Percentiles rank a stretch among this genome's conserved stretches.
phyloP scores from a whole-genome alignment of 1,140 invertebrate species.

The Drosophila repleta region DNA sequence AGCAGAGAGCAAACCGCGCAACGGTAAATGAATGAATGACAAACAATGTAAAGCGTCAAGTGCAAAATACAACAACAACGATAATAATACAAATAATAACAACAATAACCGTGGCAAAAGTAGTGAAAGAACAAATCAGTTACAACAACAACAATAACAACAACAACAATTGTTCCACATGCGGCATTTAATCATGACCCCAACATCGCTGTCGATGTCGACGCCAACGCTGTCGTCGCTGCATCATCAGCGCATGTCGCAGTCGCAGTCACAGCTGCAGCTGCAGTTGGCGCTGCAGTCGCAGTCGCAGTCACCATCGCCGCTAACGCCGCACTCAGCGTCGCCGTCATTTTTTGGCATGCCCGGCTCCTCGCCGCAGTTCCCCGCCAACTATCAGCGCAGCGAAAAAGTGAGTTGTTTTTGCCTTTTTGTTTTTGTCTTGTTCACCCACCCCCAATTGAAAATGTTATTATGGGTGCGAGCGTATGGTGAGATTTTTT shows the following conservation, averaged over 20 bases:
- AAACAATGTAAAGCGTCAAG: slow-evolving; percentile 49
- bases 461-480: no score
- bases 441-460: no score
- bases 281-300: slow-evolving; percentile 18
- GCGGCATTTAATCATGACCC: slow-evolving; percentile 81
- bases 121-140: slow-evolving; percentile 51
- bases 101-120: slow-evolving; percentile 31
- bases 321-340: slow-evolving; percentile 56
- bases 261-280: slow-evolving; percentile 56
- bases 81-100: neutral
- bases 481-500: no score
- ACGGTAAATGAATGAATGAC: slow-evolving; percentile 36
- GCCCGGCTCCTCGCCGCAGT: slow-evolving; percentile 56
- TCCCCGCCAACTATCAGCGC: slow-evolving; percentile 80
- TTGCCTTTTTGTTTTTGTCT: neutral
- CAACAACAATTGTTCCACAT: slow-evolving; percentile 32
- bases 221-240: slow-evolving; percentile 77
- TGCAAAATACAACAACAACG: slow-evolving; percentile 26
- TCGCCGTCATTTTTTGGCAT: slow-evolving; percentile 63
- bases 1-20: slow-evolving; percentile 12
- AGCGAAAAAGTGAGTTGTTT: slow-evolving; percentile 80
- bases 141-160: slow-evolving; percentile 17
- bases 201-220: slow-evolving; percentile 76
- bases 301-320: slow-evolving; percentile 42
- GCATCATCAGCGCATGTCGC: slow-evolving; percentile 70